Percentiles rank a stretch among this genome's conserved stretches.
Evolutionary conservation across 2,888 invertebrate species (phyloP).

Genomic region (Macropis europaea): DNA sequence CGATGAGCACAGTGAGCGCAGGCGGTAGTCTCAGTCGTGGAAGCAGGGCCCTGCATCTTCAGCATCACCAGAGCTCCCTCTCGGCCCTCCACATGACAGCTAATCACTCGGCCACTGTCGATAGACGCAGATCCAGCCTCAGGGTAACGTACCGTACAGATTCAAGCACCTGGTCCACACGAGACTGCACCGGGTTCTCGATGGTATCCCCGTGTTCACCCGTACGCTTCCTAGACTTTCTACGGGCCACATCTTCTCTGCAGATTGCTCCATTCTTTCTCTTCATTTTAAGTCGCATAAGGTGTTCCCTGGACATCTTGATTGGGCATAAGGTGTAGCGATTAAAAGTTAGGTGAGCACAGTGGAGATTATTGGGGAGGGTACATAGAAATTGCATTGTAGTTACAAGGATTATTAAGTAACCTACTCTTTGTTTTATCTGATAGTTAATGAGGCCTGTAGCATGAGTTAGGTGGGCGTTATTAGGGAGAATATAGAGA

Average conservation of each 20-base stretch:
- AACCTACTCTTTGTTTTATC: too few relatives aligned
- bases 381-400: too few relatives aligned
- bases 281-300: neutral
- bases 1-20: constrained; percentile 76
- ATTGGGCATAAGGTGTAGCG: too few relatives aligned
- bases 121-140: constrained; percentile 80
- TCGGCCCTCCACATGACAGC: constrained; percentile 74
- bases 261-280: constrained; percentile 21
- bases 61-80: constrained; percentile 76
- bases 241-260: constrained; percentile 13
- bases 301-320: too few relatives aligned
- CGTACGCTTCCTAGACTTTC: constrained; percentile 11
- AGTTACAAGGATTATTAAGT: too few relatives aligned
- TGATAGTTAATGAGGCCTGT: too few relatives aligned
- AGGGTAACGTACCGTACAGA: constrained; percentile 79
- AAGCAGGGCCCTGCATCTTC: constrained; percentile 71
- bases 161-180: constrained; percentile 49
- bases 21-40: constrained; percentile 77
- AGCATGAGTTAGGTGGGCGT: too few relatives aligned
- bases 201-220: constrained; percentile 30
- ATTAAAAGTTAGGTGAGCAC: too few relatives aligned
- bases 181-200: constrained; percentile 47
- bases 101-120: constrained; percentile 75
- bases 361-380: too few relatives aligned
- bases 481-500: too few relatives aligned